Evolutionary conservation across 2,113 vertebrate genomes (phyloP).

Genomic region (Channa argus): DNA sequence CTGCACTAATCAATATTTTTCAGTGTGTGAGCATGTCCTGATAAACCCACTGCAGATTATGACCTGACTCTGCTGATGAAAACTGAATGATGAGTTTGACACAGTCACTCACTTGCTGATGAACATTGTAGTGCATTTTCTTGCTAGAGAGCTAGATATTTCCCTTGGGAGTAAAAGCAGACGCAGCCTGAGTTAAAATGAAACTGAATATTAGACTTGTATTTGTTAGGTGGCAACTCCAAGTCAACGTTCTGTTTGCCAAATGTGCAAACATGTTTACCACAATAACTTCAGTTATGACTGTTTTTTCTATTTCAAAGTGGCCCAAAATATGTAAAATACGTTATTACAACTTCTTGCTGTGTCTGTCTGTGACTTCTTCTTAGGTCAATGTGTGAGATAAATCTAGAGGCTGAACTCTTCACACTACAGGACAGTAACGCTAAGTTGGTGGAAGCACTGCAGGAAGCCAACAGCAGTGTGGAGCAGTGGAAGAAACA

Average conservation of each 20-base stretch:
- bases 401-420: slow-evolving; percentile 93
- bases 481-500: slow-evolving; percentile 97
- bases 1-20: background rate
- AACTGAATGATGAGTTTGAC: too few relatives aligned
- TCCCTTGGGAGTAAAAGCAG: background rate
- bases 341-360: background rate
- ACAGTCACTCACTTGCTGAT: too few relatives aligned
- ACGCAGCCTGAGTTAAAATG: background rate
- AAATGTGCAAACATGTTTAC: too few relatives aligned
- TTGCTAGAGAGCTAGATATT: background rate
- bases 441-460: slow-evolving; percentile 88
- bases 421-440: slow-evolving; percentile 97
- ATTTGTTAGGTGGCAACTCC: background rate
- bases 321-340: too few relatives aligned
- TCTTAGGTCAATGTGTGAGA: slow-evolving; percentile 91
- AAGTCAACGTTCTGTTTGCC: background rate
- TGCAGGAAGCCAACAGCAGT: slow-evolving; percentile 91
- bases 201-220: background rate
- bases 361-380: slow-evolving; percentile 1
- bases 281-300: background rate
- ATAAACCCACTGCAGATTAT: background rate
- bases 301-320: too few relatives aligned
- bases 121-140: background rate
- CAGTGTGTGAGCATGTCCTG: too few relatives aligned
- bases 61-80: background rate